Percentiles rank a stretch among this genome's conserved stretches.
These are phyloP conservation scores for Tachysurus fulvidraco DNA, from an alignment of 2,113 vertebrate species.

Conservation along the genomic window DNA sequence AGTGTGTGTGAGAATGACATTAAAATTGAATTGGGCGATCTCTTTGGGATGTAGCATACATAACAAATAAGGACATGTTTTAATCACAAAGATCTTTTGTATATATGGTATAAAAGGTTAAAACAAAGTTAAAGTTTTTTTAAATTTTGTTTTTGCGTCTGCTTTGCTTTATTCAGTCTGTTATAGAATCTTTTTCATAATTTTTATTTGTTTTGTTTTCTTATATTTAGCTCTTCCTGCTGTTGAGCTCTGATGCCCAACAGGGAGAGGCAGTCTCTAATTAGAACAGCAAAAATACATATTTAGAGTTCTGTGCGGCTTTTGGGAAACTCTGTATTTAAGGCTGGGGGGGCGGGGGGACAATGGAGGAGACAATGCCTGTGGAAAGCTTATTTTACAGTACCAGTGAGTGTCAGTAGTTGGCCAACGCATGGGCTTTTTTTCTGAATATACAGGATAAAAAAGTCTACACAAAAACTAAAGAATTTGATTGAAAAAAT, in stretches of 20 bases:
- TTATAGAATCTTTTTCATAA: constrained; percentile 71
- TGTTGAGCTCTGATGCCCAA: constrained; percentile 67
- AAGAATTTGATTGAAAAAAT: not conserved
- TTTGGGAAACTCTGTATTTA: constrained; percentile 73
- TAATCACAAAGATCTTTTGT: not conserved
- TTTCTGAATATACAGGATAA: constrained; percentile 39
- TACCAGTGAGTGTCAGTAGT: constrained; percentile 30
- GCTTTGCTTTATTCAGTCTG: constrained; percentile 66
- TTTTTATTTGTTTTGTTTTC: constrained; percentile 71
- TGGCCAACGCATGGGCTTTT: constrained; percentile 5
- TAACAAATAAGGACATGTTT: not conserved
- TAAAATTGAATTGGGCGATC: not conserved
- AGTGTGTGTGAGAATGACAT: not conserved
- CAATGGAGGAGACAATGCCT: constrained; percentile 72
- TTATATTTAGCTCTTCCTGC: constrained; percentile 74
- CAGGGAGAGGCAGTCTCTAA: constrained; percentile 69
- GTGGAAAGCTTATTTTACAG: constrained; percentile 54
- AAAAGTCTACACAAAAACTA: not conserved
- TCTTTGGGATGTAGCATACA: not conserved
- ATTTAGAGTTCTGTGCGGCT: constrained; percentile 73
- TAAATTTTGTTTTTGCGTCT: constrained; percentile 60
- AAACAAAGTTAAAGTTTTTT: not conserved
- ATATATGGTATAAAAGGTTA: not conserved
- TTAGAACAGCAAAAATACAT: constrained; percentile 75
- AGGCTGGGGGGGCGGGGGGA: constrained; percentile 63